Evolutionary conservation across 2,888 invertebrate species (phyloP), one percentile per base, ranked within the genome.

Genomic region (Patella ulyssiponensis): DNA sequence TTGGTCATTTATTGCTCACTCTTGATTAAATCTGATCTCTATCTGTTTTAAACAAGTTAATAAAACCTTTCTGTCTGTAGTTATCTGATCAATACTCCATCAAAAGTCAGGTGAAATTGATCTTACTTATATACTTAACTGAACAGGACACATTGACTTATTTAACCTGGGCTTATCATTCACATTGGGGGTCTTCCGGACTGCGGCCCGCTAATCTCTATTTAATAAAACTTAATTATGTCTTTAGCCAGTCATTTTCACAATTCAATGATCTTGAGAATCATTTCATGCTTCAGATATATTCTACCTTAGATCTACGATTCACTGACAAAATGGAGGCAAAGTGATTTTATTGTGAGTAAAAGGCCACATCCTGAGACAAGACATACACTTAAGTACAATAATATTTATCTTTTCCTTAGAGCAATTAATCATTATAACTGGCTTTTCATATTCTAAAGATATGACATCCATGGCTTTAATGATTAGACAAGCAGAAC

Each of bases 31-130:
- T 23, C 20, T 23, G 64, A 64, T 64, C 64, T 64, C 64, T 64
- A 64, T 64, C 64, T 64, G 23, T 64, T 64, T 23, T 64, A 64
- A 23, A 64, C 64, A 64, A 64, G 64, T 64, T 23, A 64, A 64
- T 64, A 64, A 64, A 64, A 64, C 64, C 20, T 64, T 64, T 20
- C 20, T 23, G 64, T 64, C 23, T 64, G 23, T 64, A 20, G 12
- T 64, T 64, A 64, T 64, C 64, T 64, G 64, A 64, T 64, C 64
- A 64, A 64, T 64, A 23, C 9, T 23, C 7, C 11, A 12, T 64
- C 4, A 64, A 23, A 64, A 64, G 64, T 64, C 64, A 64, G 23
- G 64, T 23, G 64, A 64, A 64, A 64, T 64, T 14, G 11, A 64
- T 20, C 23, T 64, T 23, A 64, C 23, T 64, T 64, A 20, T 64